Evolutionary conservation across 2,113 vertebrate genomes (phyloP), one percentile per base, ranked within the genome.

Genomic region (Eupsittula cactorum): DNA sequence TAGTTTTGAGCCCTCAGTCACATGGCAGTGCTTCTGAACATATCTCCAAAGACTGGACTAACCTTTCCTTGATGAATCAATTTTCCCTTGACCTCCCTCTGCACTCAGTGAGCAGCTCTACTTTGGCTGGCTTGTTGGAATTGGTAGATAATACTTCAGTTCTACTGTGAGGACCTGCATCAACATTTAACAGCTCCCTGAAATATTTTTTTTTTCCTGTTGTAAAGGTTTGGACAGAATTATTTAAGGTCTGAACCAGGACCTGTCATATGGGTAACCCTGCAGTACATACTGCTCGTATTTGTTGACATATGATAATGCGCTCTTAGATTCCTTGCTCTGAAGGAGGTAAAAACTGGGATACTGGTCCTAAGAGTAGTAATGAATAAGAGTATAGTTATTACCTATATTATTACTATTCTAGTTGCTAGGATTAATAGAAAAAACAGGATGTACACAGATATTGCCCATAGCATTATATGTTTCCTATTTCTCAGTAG

Each of bases 1-100:
- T 42, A 82, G 33, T 87, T 87, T 64, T 87, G 78, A 85, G 35
- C 16, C 42, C 18, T 82, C 25, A n/a, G 68, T 80, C 59, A 10
- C 2, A 7, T 63, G 41, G 14, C 49, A 1, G 3, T 53, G 9
- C 47, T 94, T 88, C 62, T 82, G 11, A 41, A 8, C 0, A 0
- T 68, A 9, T 69, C 49, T 79, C 27, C 19, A 21, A 53, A 68
- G 47, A 21, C 47, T 37, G 65, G 16, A 29, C 42, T 73, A 27
- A 78, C 47, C 31, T 78, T 82, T 46, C 27, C 57, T 82, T 73
- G 42, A 65, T 62, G 41, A 87, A 62, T 39, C 69, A 63, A 17
- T 94, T 96, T 93, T 71, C 23, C 60, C 17, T 60, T 65, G 57
- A 47, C 42, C 27, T 82, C 25, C 27, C 13, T 75, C 31, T 7